Evolutionary conservation across 1,140 invertebrate genomes (phyloP).

Genomic region (Microplitis mediator): DNA sequence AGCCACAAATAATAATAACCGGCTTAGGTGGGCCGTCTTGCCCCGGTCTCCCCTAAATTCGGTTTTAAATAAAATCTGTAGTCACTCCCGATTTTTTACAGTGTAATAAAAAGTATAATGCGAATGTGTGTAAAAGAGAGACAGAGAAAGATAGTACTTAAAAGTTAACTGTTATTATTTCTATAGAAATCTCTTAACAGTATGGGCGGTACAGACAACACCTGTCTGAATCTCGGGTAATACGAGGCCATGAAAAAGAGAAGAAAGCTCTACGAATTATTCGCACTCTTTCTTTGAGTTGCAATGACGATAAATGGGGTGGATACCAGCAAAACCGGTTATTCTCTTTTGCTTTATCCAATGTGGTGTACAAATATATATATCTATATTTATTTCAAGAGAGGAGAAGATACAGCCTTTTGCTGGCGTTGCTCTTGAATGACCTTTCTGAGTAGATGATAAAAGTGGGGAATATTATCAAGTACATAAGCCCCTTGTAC

Average conservation of each 20-base stretch:
- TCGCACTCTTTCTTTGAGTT: constrained; percentile 23
- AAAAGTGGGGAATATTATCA: constrained; percentile 5
- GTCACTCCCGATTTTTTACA: too few species aligned
- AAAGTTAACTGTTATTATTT: not conserved
- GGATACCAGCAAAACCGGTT: constrained; percentile 13
- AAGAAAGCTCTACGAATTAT: constrained; percentile 28
- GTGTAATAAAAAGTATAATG: too few species aligned
- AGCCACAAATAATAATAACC: too few species aligned
- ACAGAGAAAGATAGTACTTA: not conserved
- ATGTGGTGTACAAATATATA: not conserved
- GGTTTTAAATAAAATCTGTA: too few species aligned
- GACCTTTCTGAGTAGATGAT: constrained; percentile 10
- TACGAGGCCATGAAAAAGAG: constrained; percentile 37
- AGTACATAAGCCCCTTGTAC: constrained; percentile 3
- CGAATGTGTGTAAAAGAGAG: not conserved
- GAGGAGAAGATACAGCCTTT: not conserved
- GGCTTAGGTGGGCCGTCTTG: too few species aligned
- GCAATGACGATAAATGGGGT: constrained; percentile 20
- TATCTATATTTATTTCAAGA: not conserved
- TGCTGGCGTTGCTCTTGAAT: constrained; percentile 5
- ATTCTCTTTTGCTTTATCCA: not conserved
- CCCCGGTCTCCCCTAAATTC: too few species aligned
- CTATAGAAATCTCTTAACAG: not conserved
- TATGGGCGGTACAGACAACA: constrained; percentile 27
- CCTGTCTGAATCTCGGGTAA: constrained; percentile 49